Conservation (phyloP, 2,888 invertebrate genomes). For the Allacma fusca region DNA sequence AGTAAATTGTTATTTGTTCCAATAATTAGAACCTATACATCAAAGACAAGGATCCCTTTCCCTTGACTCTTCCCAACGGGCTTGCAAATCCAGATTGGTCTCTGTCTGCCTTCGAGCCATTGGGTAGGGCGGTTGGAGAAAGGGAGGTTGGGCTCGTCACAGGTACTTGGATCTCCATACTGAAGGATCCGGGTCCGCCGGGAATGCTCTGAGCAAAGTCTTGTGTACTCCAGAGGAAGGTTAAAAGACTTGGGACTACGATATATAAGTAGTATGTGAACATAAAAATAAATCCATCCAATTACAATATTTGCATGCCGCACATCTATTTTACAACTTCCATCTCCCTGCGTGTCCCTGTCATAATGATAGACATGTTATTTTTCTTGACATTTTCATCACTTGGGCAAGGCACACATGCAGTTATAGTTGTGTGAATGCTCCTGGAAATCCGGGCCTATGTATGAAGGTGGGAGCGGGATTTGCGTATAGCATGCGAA, state of each 20-base stretch:
- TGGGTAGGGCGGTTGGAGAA: background rate
- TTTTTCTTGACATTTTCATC: no score
- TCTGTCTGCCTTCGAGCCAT: conserved; percentile 63
- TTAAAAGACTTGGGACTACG: conserved; percentile 81
- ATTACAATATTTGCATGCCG: background rate
- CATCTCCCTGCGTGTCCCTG: no score
- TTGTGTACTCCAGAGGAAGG: conserved; percentile 83
- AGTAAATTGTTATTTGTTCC: background rate
- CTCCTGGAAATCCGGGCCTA: no score
- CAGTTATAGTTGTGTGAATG: no score
- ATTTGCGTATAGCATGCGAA: no score
- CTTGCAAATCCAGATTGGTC: conserved; percentile 79
- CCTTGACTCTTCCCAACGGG: conserved; percentile 87
- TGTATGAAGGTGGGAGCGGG: no score
- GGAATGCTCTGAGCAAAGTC: conserved; percentile 81
- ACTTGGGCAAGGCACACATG: background rate
- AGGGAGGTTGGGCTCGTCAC: conserved; percentile 13
- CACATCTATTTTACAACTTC: no score
- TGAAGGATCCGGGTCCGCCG: conserved; percentile 63
- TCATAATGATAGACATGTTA: no score
- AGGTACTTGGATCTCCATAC: background rate
- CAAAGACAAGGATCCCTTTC: conserved; percentile 81
- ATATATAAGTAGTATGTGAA: no score
- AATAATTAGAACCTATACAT: conserved; percentile 66
- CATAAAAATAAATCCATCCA: no score